These are phyloP conservation scores for Typhlomys cinereus DNA, from an alignment of 2,113 vertebrate species.

Conservation along the genomic window DNA sequence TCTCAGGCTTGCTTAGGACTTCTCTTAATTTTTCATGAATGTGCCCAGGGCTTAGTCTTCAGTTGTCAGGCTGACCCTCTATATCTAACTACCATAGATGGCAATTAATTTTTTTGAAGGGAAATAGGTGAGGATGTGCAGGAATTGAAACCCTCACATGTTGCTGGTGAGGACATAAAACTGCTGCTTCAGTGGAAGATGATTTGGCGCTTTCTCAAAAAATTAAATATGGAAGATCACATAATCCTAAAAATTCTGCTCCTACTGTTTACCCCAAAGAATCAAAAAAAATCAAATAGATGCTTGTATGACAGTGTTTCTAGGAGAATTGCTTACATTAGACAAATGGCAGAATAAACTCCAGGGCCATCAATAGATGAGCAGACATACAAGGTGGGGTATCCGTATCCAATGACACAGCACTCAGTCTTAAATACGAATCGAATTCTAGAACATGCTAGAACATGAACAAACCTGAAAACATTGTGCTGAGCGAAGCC, in stretches of 20 bases:
- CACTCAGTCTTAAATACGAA: not conserved
- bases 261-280: not conserved
- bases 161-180: not conserved
- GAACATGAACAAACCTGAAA: not conserved
- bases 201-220: not conserved
- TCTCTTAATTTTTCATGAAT: no score
- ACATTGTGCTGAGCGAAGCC: conserved; percentile 5
- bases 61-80: no score
- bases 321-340: not conserved
- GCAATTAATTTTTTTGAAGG: not conserved
- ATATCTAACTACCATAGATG: no score
- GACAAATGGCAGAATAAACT: not conserved
- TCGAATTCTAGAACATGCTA: not conserved
- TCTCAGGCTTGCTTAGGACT: no score
- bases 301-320: not conserved
- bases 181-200: not conserved
- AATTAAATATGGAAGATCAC: not conserved
- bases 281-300: not conserved
- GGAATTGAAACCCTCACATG: not conserved
- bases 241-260: not conserved
- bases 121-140: not conserved
- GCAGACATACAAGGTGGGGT: not conserved
- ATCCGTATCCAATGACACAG: not conserved
- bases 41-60: no score
- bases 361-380: not conserved